These are phyloP conservation scores for Aldrovandia affinis DNA, from an alignment of 2,797 vertebrate species.

Conservation along the genomic window DNA sequence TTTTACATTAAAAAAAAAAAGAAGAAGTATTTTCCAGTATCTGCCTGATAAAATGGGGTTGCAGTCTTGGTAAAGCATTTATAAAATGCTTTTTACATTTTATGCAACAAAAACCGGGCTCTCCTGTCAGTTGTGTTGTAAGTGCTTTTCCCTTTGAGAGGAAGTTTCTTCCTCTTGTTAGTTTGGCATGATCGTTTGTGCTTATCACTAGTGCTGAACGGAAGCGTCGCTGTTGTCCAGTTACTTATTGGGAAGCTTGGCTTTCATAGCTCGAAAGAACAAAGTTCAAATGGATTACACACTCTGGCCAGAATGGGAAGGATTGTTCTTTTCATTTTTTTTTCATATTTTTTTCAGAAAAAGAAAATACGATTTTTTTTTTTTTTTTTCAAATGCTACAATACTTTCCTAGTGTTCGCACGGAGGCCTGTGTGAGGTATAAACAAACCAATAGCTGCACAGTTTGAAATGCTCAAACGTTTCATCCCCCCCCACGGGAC, in stretches of 20 bases:
- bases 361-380: conserved; percentile 58
- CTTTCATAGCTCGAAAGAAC: conserved; percentile 77
- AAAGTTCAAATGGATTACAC: conserved; percentile 71
- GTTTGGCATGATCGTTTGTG: conserved; percentile 73
- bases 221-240: conserved; percentile 59
- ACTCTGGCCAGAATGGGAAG: conserved; percentile 71
- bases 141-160: conserved; percentile 40
- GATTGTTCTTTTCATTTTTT: conserved; percentile 63
- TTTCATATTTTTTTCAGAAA: conserved; percentile 61
- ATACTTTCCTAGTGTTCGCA: conserved; percentile 72
- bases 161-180: conserved; percentile 55
- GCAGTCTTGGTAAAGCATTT: not conserved
- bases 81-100: not conserved
- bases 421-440: conserved; percentile 71
- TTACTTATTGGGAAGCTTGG: conserved; percentile 56
- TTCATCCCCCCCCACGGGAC: conserved; percentile 74
- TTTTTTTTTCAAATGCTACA: conserved; percentile 70
- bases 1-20: conserved; percentile 14
- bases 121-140: conserved; percentile 42
- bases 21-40: conserved; percentile 31
- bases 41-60: conserved; percentile 25
- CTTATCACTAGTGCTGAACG: conserved; percentile 56
- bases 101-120: conserved; percentile 21
- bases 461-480: conserved; percentile 75
- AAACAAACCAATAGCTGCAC: conserved; percentile 79